These are phyloP conservation scores for Anthopleura sola DNA, from an alignment of 64 coral and sea anemone species.

Conservation along the genomic window DNA sequence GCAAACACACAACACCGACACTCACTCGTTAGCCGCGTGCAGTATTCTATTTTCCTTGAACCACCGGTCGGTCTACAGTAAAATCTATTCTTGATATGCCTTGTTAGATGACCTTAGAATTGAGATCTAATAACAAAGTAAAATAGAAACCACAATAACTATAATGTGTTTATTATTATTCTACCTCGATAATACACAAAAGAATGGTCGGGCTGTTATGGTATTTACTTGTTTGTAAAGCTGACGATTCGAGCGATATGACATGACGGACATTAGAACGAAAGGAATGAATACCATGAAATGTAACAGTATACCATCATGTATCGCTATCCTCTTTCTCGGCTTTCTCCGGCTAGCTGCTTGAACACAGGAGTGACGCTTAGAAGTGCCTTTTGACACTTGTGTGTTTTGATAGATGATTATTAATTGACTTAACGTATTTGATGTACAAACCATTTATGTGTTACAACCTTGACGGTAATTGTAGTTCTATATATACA, in stretches of 20 bases:
- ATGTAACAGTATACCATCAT: not conserved
- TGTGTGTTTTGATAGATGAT: slow-evolving; percentile 26
- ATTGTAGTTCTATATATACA: not conserved
- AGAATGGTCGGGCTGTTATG: not conserved
- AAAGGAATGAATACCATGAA: not conserved
- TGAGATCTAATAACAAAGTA: not conserved
- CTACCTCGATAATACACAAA: not conserved
- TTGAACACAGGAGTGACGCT: not conserved
- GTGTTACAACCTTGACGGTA: not conserved
- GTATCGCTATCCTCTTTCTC: not conserved
- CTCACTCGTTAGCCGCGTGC: not conserved
- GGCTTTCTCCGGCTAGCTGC: not conserved
- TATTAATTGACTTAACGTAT: slow-evolving; percentile 19
- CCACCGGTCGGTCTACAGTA: not conserved
- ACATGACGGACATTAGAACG: not conserved
- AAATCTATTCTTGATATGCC: not conserved
- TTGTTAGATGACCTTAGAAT: not conserved
- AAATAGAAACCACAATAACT: not conserved
- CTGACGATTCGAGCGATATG: not conserved
- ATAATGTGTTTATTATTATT: not conserved
- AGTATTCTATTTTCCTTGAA: not conserved
- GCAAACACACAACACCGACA: not conserved
- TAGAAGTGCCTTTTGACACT: slow-evolving; percentile 25
- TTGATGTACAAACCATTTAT: not conserved
- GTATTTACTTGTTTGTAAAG: not conserved